phyloP scores from a whole-genome alignment of 2,113 vertebrate species.

The Procavia capensis region DNA sequence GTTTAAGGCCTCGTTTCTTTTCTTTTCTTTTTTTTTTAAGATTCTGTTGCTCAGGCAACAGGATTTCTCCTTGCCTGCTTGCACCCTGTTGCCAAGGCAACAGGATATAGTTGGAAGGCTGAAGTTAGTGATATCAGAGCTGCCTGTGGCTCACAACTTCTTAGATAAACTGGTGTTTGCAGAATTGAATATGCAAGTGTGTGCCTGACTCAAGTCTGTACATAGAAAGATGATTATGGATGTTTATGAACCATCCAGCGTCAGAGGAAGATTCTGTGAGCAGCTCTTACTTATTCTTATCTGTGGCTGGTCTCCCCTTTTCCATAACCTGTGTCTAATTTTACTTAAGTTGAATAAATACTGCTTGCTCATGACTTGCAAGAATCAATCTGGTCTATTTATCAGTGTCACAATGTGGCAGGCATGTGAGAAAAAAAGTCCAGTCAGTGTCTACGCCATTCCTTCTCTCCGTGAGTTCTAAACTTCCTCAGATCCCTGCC shows the following conservation, averaged over 20 bases:
- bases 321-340: neutral
- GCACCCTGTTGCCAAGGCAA: constrained; percentile 70
- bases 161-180: constrained; percentile 12
- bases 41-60: constrained; percentile 72
- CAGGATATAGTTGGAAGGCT: constrained; percentile 29
- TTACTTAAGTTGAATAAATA: neutral
- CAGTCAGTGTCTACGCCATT: too few relatives aligned
- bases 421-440: neutral
- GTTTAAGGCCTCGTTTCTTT: neutral
- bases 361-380: neutral
- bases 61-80: constrained; percentile 62
- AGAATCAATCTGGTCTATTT: neutral
- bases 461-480: neutral
- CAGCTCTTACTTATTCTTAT: neutral
- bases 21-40: neutral
- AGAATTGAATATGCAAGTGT: neutral
- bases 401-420: neutral
- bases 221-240: neutral
- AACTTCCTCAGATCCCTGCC: neutral
- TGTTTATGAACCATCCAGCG: neutral
- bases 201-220: neutral
- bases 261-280: neutral
- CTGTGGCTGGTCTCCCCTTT: neutral
- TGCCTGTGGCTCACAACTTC: constrained; percentile 46
- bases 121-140: constrained; percentile 41